These are phyloP conservation scores for Argynnis bischoffii DNA, from an alignment of 2,888 invertebrate species.

Conservation along the genomic window DNA sequence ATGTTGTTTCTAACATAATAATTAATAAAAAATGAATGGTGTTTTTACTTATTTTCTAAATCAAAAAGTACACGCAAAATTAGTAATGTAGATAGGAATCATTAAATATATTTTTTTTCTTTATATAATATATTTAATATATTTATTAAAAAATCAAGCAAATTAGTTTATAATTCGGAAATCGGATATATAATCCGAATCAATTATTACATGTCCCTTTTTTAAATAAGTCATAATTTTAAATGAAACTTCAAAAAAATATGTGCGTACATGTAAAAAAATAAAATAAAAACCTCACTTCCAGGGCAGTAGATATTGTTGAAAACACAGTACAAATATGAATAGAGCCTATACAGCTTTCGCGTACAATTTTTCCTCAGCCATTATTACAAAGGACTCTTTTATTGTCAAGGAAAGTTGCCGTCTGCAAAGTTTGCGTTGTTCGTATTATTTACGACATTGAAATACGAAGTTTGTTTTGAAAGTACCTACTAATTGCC, in stretches of 20 bases:
- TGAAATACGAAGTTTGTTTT: conserved; percentile 37
- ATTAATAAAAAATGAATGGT: no score
- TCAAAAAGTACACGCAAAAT: no score
- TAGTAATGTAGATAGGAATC: no score
- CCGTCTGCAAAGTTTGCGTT: conserved; percentile 47
- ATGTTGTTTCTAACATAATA: no score
- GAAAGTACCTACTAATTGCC: conserved; percentile 29
- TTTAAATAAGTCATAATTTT: not conserved
- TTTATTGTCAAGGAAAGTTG: conserved; percentile 39
- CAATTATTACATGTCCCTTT: no score
- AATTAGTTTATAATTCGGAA: no score
- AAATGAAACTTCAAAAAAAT: not conserved
- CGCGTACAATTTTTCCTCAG: conserved; percentile 31
- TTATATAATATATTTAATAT: no score
- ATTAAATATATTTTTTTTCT: no score
- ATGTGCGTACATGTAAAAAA: not conserved
- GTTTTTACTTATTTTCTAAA: no score
- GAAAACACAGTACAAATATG: not conserved
- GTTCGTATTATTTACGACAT: conserved; percentile 43
- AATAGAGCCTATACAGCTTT: conserved; percentile 18
- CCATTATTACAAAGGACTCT: conserved; percentile 30
- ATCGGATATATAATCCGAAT: no score
- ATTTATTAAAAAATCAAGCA: no score
- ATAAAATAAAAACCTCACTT: not conserved
- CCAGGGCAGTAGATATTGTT: conserved; percentile 3